A percentile compares a stretch with the other conserved stretches of the same genome.
Evolutionary conservation across 2,888 invertebrate genomes (phyloP).

Genomic region (Drosophila macrospina): DNA sequence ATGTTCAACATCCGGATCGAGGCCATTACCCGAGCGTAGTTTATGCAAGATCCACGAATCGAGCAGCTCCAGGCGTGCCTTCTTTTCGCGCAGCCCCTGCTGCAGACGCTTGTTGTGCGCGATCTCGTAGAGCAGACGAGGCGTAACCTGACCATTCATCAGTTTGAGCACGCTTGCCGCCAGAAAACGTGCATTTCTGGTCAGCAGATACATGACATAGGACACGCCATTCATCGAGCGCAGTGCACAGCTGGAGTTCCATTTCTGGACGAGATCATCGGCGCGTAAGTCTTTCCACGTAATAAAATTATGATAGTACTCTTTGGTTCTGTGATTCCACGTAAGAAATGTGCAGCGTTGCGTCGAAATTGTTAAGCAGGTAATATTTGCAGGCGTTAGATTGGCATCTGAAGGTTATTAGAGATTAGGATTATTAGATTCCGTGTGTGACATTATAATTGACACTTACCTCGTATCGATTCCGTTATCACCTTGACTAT

Average conservation of each 20-base stretch:
- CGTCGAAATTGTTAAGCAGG: constrained; percentile 93
- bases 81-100: constrained; percentile 87
- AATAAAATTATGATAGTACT: constrained; percentile 93
- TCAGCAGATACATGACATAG: constrained; percentile 90
- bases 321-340: constrained; percentile 92
- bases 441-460: not conserved
- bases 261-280: constrained; percentile 89
- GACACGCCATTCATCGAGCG: constrained; percentile 86
- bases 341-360: constrained; percentile 93
- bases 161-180: constrained; percentile 94
- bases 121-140: constrained; percentile 92
- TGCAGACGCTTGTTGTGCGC: constrained; percentile 90
- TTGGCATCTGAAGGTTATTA: constrained; percentile 88
- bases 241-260: constrained; percentile 91
- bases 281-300: constrained; percentile 96
- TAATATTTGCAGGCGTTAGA: constrained; percentile 89
- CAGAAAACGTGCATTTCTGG: constrained; percentile 92
- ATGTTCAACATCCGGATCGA: constrained; percentile 85
- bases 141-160: constrained; percentile 93
- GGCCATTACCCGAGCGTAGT: constrained; percentile 86
- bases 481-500: constrained; percentile 89
- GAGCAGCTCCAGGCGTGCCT: constrained; percentile 93
- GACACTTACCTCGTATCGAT: constrained; percentile 88
- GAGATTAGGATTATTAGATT: constrained; percentile 11
- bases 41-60: constrained; percentile 97